phyloP scores from a whole-genome alignment of 2,888 invertebrate genomes.

The Tetranychus piercei region DNA sequence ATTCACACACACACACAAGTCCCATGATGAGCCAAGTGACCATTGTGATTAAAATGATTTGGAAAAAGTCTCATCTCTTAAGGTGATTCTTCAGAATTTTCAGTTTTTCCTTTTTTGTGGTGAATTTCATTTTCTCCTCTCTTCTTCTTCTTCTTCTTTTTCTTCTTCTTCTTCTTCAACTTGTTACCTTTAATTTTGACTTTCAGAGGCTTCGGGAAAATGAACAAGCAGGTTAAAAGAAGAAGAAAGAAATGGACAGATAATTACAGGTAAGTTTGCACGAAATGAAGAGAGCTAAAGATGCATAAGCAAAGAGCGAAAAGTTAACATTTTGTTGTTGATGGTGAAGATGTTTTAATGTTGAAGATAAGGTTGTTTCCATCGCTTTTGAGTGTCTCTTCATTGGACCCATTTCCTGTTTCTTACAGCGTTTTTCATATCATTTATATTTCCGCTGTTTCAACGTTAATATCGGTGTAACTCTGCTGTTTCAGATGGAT shows the following conservation, averaged over 20 bases:
- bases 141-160: too few relatives aligned
- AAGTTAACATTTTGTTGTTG: not conserved
- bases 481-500: not conserved
- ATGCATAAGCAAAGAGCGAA: not conserved
- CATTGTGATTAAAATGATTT: too few relatives aligned
- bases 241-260: not conserved
- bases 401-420: not conserved
- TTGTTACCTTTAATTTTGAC: not conserved
- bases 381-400: not conserved
- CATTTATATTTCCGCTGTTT: not conserved
- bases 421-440: not conserved
- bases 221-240: not conserved
- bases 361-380: not conserved
- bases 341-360: not conserved
- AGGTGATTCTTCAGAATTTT: too few relatives aligned
- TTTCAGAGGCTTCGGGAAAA: not conserved
- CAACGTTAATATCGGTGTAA: not conserved
- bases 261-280: not conserved
- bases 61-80: too few relatives aligned
- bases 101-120: not conserved
- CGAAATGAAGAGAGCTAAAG: not conserved
- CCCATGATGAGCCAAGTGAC: too few relatives aligned
- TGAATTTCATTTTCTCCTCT: not conserved
- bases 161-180: not conserved
- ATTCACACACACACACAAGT: too few relatives aligned